Conservation (phyloP, 1,140 invertebrate species). For the Zeugodacus cucurbitae region DNA sequence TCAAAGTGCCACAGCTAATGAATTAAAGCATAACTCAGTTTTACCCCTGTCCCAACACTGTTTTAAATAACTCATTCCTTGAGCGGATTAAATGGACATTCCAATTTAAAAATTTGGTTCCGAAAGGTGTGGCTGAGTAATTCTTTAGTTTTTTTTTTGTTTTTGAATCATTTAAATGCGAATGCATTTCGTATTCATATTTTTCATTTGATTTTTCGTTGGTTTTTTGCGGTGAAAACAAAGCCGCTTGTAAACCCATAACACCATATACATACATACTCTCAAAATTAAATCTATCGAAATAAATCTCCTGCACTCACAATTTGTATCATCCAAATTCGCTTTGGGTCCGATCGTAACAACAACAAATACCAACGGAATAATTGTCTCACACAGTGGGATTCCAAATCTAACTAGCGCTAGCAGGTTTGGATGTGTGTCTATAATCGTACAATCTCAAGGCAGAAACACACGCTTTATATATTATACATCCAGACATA, state of each 20-base stretch:
- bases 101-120: background rate
- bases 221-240: slow-evolving; percentile 4
- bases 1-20: slow-evolving; percentile 1
- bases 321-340: background rate
- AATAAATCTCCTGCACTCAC: background rate
- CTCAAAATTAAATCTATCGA: background rate
- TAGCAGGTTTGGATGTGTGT: background rate
- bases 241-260: background rate
- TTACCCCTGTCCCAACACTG: background rate
- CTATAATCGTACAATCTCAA: background rate
- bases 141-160: background rate
- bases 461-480: background rate
- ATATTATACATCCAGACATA: background rate
- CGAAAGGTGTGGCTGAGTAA: slow-evolving; percentile 8
- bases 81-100: slow-evolving; percentile 9
- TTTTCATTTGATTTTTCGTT: background rate
- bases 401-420: background rate
- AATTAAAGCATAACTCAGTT: background rate
- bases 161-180: background rate
- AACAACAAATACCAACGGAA: background rate
- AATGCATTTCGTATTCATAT: background rate
- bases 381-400: background rate
- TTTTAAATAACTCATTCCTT: background rate
- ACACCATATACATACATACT: background rate
- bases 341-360: background rate